phyloP scores from a whole-genome alignment of 2,113 vertebrate genomes.

The Cyprinodon tularosa region DNA sequence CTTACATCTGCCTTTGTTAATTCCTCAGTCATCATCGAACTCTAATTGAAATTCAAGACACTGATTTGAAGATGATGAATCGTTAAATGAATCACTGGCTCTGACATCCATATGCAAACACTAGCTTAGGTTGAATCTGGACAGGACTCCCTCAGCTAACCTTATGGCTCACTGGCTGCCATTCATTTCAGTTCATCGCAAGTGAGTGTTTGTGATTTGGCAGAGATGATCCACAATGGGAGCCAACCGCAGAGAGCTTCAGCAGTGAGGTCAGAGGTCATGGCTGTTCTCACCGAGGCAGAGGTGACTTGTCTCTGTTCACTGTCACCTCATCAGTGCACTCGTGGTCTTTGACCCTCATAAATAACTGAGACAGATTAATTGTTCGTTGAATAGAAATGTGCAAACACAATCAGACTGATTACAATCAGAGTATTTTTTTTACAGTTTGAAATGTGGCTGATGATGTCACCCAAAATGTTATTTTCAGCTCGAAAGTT shows the following conservation, averaged over 20 bases:
- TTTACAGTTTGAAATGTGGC: background rate
- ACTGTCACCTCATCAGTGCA: slow-evolving; percentile 64
- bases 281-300: slow-evolving; percentile 71
- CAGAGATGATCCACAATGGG: slow-evolving; percentile 42
- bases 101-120: slow-evolving; percentile 21
- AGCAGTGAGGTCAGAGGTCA: slow-evolving; percentile 59
- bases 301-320: slow-evolving; percentile 65
- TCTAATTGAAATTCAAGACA: background rate
- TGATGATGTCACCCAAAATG: slow-evolving; percentile 26
- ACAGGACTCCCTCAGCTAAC: slow-evolving; percentile 49
- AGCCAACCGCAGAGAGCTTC: slow-evolving; percentile 33
- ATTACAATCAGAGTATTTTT: slow-evolving; percentile 9
- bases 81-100: background rate
- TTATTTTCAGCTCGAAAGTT: slow-evolving; percentile 45
- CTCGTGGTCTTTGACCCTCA: slow-evolving; percentile 33
- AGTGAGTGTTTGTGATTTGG: slow-evolving; percentile 72
- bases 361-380: slow-evolving; percentile 25
- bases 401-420: slow-evolving; percentile 27
- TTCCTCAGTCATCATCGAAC: background rate
- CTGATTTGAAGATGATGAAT: slow-evolving; percentile 11
- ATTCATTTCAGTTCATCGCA: slow-evolving; percentile 66
- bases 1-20: slow-evolving; percentile 27
- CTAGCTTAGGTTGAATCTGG: slow-evolving; percentile 23
- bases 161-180: slow-evolving; percentile 33
- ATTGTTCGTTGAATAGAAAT: slow-evolving; percentile 21